Base-by-base conservation (phyloP, 2,797 vertebrate species). In the Leucoraja ocellata region DNA sequence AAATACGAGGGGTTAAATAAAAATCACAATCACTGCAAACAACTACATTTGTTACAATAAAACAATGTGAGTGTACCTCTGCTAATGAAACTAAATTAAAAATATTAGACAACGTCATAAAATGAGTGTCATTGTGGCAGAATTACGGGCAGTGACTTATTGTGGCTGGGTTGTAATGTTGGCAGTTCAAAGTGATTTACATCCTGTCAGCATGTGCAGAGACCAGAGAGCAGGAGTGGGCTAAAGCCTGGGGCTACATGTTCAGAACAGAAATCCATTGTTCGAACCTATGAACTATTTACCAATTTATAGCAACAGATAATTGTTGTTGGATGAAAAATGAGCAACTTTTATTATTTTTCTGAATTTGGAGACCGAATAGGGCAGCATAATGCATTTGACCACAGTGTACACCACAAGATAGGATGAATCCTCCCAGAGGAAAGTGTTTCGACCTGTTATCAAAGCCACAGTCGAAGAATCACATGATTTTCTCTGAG, bases 171-270 rank as follows among this genome's bases (percentile, higher is more conserved):
- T 88, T 88, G n/a, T n/a, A 88, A 88, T 61, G 81, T 58, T 61
- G 81, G 54, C 25, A 84, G 23, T 61, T 84, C 3, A 10, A 84
- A 61, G 81, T 61, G 25, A n/a, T n/a, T 63, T 61, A 61, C 81
- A 84, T 88, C 58, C n/a, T 88, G 61, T 65, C n/a, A 32, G 61
- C 61, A 88, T 88, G n/a, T 88, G 84, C 61, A 65, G 61, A 88
- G 61, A 88, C 61, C 63, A 32, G 14, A 65, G 61, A 10, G n/a
- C 61, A 65, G 84, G 61, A 65, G 63, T 28, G 83, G 28, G 13
- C n/a, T 16, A 63, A 86, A 86, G 28, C 28, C 61, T 9, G 4
- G n/a, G 84, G 28, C 84, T 10, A n/a, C 4, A 88, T 88, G n/a
- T 88, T 65, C 14, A 32, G 58, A 86, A 65, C 65, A 8, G 4